Percentiles rank a stretch among this genome's conserved stretches.
These are phyloP conservation scores for Acipenser ruthenus DNA, from an alignment of 2,797 vertebrate genomes.

Conservation along the genomic window DNA sequence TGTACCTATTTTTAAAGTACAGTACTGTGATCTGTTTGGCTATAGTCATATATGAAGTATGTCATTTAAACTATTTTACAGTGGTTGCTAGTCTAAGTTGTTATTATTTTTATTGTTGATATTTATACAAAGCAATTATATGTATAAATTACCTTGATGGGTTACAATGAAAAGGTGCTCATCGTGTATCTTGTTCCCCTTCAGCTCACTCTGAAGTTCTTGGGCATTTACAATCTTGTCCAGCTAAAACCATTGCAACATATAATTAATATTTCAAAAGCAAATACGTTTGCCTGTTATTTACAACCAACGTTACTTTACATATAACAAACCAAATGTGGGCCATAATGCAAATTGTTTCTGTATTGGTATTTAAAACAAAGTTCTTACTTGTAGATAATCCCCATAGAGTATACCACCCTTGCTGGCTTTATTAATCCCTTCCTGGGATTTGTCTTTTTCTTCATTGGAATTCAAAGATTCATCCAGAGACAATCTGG, in stretches of 20 bases:
- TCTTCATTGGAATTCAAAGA: slow-evolving; percentile 54
- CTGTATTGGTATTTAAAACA: neutral
- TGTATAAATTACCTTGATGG: slow-evolving; percentile 74
- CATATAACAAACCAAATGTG: neutral
- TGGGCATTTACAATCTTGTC: slow-evolving; percentile 83
- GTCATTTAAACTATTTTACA: too few species aligned
- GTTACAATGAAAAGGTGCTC: slow-evolving; percentile 98
- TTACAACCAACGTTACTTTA: neutral
- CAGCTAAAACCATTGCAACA: slow-evolving; percentile 52
- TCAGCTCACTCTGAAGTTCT: slow-evolving; percentile 83
- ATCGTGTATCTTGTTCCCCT: slow-evolving; percentile 89
- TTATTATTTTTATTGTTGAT: neutral
- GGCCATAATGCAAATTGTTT: too few species aligned
- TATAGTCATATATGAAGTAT: slow-evolving; percentile 11
- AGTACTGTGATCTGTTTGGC: neutral
- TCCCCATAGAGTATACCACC: slow-evolving; percentile 81
- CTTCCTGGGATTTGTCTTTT: slow-evolving; percentile 70
- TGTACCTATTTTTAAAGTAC: neutral
- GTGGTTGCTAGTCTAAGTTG: neutral
- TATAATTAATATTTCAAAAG: neutral
- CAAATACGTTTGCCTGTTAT: neutral
- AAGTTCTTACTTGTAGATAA: slow-evolving; percentile 74
- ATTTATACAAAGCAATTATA: neutral
- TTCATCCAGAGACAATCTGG: slow-evolving; percentile 67
- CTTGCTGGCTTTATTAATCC: slow-evolving; percentile 77